A percentile compares a stretch with the other conserved stretches of the same genome.
Evolutionary conservation across 2,797 vertebrate genomes (phyloP).

Genomic region (Antrozous pallidus): DNA sequence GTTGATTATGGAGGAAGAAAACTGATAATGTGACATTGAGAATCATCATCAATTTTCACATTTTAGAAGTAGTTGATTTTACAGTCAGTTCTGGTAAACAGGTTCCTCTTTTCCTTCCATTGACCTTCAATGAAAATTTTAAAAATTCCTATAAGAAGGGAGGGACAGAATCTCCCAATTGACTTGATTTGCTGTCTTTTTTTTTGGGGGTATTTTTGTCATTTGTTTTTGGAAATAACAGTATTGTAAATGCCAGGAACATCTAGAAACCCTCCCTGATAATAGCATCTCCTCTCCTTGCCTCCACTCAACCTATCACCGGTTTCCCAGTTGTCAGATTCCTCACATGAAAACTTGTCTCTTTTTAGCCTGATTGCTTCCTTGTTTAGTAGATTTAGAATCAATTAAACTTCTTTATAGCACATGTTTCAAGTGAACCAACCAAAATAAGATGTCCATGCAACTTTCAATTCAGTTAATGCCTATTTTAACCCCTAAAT

Average conservation of each 20-base stretch:
- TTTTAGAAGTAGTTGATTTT: not conserved
- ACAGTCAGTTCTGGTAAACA: not conserved
- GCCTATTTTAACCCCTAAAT: not conserved
- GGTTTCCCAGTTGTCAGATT: not conserved
- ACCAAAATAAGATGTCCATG: not conserved
- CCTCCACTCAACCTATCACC: not conserved
- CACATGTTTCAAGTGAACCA: not conserved
- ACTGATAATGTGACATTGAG: not conserved
- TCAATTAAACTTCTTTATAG: not conserved
- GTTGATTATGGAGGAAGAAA: not conserved
- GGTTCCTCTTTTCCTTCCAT: not conserved
- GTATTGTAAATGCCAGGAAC: not conserved
- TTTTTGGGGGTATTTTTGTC: not conserved
- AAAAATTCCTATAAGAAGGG: not conserved
- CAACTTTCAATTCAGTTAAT: not conserved
- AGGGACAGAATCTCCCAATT: not conserved
- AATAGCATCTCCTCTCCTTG: not conserved
- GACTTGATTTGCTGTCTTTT: not conserved
- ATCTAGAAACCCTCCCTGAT: not conserved
- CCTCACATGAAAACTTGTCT: not conserved
- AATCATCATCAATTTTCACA: not conserved
- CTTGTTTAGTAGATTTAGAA: not conserved
- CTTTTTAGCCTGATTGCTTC: not conserved
- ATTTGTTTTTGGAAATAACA: not conserved
- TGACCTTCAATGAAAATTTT: conserved; percentile 5